These are phyloP conservation scores for Rotaria socialis DNA, from an alignment of 2,888 invertebrate genomes.

Conservation along the genomic window DNA sequence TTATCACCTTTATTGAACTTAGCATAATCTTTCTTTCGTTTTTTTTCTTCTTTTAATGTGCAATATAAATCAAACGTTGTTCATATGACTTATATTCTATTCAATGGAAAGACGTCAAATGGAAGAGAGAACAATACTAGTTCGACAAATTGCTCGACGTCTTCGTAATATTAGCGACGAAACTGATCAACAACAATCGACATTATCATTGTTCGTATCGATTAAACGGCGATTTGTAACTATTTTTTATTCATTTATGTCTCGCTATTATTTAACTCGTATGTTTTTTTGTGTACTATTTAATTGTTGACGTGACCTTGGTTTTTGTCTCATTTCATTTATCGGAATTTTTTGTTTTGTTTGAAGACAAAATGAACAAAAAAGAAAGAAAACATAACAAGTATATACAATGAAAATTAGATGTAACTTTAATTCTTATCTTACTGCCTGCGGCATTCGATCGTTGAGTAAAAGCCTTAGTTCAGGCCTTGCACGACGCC, in stretches of 20 bases:
- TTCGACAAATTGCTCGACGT: not conserved
- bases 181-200: not conserved
- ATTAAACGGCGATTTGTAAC: not conserved
- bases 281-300: not conserved
- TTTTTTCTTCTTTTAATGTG: not conserved
- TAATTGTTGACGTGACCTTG: not conserved
- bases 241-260: not conserved
- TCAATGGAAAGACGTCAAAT: not conserved
- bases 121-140: not conserved
- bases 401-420: not conserved
- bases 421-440: not conserved
- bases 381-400: not conserved
- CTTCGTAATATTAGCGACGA: not conserved
- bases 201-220: not conserved
- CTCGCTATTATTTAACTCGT: not conserved
- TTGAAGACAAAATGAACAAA: too few relatives aligned
- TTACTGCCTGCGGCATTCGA: constrained; percentile 1
- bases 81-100: not conserved
- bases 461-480: constrained; percentile 1
- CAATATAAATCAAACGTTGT: not conserved
- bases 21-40: not conserved
- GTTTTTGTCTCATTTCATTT: too few relatives aligned
- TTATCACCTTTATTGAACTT: not conserved
- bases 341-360: too few relatives aligned
- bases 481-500: constrained; percentile 9